These are phyloP conservation scores for Diadumene lineata DNA, from an alignment of 92 coral and sea anemone genomes.

Conservation along the genomic window DNA sequence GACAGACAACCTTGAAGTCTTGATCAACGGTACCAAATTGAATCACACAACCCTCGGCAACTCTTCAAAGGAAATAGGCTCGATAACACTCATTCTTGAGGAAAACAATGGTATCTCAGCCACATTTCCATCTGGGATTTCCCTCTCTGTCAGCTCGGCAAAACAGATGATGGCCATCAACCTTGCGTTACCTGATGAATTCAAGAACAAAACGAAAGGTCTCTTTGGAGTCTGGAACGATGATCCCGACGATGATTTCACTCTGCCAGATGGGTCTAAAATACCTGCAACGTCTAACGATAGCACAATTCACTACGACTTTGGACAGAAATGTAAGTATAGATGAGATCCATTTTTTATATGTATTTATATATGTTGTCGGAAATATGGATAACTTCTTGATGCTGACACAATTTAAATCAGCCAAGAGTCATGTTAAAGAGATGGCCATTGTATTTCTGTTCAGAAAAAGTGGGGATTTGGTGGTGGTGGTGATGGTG, in stretches of 20 bases:
- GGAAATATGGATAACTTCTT: no score
- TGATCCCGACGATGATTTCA: conserved; percentile 53
- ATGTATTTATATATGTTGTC: no score
- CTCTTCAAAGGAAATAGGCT: conserved; percentile 19
- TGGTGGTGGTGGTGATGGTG: no score
- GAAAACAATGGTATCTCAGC: conserved; percentile 44
- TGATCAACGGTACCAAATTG: conserved; percentile 25
- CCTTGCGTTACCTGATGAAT: conserved; percentile 25
- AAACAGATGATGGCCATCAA: conserved; percentile 53
- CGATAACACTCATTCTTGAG: conserved; percentile 23
- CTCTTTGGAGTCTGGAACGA: conserved; percentile 66
- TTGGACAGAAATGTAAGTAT: conserved; percentile 58
- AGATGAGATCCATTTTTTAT: no score
- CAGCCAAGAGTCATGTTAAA: no score
- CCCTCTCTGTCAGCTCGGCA: conserved; percentile 33
- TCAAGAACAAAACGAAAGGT: conserved; percentile 49
- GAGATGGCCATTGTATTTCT: no score
- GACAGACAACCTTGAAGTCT: conserved; percentile 40
- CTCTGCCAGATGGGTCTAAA: conserved; percentile 48
- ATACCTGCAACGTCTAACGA: conserved; percentile 21
- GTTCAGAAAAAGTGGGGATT: no score
- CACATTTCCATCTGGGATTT: conserved; percentile 51
- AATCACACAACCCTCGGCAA: conserved; percentile 23
- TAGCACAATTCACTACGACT: conserved; percentile 40
- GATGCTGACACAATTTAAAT: no score